Conservation (phyloP, 2,888 invertebrate genomes). For the Blastobasis lacticolella region DNA sequence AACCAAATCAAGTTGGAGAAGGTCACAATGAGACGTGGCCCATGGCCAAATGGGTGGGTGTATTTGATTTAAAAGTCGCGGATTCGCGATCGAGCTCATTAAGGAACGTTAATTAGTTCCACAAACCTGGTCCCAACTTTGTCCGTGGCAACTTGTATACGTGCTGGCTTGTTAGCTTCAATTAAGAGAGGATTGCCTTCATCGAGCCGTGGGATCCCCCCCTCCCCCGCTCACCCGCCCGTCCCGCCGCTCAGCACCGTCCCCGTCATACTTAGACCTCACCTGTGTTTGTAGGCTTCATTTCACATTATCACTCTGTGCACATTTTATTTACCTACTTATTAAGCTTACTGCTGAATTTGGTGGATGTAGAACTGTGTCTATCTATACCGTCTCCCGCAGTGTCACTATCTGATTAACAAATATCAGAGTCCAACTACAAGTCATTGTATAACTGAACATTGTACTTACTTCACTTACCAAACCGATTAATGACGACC, state of each 20-base stretch:
- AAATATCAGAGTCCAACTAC: slow-evolving; percentile 33
- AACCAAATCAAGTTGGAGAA: slow-evolving; percentile 88
- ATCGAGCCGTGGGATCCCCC: slow-evolving; percentile 74
- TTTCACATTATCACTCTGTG: slow-evolving; percentile 44
- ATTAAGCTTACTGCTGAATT: slow-evolving; percentile 54
- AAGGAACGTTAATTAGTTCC: slow-evolving; percentile 36
- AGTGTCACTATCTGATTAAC: slow-evolving; percentile 28
- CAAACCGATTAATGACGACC: background rate
- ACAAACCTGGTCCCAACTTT: slow-evolving; percentile 39
- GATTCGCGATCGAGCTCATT: slow-evolving; percentile 43
- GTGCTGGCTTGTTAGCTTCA: slow-evolving; percentile 59
- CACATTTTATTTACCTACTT: slow-evolving; percentile 38
- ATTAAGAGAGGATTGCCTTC: slow-evolving; percentile 45
- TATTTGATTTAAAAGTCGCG: slow-evolving; percentile 34
- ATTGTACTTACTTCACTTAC: background rate
- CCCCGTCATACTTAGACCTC: slow-evolving; percentile 45
- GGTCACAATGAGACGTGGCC: slow-evolving; percentile 83
- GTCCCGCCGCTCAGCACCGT: slow-evolving; percentile 44
- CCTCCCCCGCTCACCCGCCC: slow-evolving; percentile 47
- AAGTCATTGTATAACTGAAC: background rate
- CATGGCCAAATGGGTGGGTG: slow-evolving; percentile 64
- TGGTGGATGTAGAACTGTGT: slow-evolving; percentile 51
- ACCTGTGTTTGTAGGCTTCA: slow-evolving; percentile 43
- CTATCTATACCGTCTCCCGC: slow-evolving; percentile 27
- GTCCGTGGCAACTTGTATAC: slow-evolving; percentile 45